Percentiles rank a stretch among this genome's conserved stretches.
These are phyloP conservation scores for Drosophila nr. fundita DNA, from an alignment of 2,888 invertebrate species.

Conservation along the genomic window DNA sequence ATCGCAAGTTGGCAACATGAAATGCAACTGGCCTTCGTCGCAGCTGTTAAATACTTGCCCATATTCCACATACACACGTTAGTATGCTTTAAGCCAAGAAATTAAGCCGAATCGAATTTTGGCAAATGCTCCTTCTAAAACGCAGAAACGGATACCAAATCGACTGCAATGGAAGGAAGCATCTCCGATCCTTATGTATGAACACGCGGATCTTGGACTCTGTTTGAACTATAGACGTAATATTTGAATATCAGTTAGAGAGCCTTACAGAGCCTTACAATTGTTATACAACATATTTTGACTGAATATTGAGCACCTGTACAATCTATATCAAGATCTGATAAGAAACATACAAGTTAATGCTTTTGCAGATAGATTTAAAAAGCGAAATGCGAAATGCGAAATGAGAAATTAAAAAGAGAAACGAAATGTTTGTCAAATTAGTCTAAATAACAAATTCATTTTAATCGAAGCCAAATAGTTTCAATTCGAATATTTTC, in stretches of 20 bases:
- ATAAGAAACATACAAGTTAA: no score
- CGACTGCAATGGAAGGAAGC: no score
- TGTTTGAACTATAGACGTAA: no score
- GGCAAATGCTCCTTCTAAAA: no score
- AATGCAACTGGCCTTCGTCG: background rate
- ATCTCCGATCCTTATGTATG: no score
- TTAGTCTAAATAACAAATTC: background rate
- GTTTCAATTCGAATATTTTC: background rate
- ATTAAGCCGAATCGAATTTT: background rate
- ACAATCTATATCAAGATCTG: no score
- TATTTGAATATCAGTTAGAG: background rate
- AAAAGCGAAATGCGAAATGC: background rate
- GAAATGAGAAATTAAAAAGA: background rate
- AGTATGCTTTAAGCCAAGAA: background rate
- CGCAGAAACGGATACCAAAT: no score
- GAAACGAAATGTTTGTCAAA: background rate
- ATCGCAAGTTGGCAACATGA: conserved; percentile 5
- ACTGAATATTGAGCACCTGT: no score
- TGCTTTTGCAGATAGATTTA: background rate
- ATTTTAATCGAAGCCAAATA: background rate
- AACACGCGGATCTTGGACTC: no score
- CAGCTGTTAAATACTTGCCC: conserved; percentile 1
- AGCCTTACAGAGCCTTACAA: no score
- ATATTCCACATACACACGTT: background rate
- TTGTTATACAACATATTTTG: no score